Percentiles rank a stretch among this genome's conserved stretches.
Conservation (phyloP, 2,113 vertebrate genomes). For the Leptobrachium leishanense region DNA sequence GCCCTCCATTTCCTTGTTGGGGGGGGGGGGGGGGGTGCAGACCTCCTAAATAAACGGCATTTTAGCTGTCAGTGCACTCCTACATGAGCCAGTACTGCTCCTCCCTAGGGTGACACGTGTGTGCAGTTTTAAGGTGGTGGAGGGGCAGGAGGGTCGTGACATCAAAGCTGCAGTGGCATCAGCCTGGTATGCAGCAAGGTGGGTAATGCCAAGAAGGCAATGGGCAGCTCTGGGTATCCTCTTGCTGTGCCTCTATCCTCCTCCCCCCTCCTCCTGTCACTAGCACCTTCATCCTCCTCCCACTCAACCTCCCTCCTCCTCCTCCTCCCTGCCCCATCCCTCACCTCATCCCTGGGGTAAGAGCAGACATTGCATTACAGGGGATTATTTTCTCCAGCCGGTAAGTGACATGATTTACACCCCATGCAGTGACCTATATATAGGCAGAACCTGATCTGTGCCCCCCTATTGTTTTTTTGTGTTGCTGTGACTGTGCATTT, state of each 20-base stretch:
- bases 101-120: not conserved
- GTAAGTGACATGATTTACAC: too few relatives aligned
- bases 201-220: conserved; percentile 10
- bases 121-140: not conserved
- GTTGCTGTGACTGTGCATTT: too few relatives aligned
- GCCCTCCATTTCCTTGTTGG: too few relatives aligned
- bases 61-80: too few relatives aligned
- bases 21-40: too few relatives aligned
- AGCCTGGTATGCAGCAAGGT: conserved; percentile 17
- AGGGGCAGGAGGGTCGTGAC: conserved; percentile 9
- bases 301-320: not conserved
- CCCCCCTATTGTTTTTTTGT: too few relatives aligned
- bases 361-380: not conserved
- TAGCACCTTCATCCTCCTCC: not conserved
- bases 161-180: conserved; percentile 24
- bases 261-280: not conserved
- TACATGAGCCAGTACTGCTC: too few relatives aligned
- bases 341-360: not conserved
- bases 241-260: too few relatives aligned
- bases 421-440: too few relatives aligned
- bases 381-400: too few relatives aligned
- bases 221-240: not conserved
- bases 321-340: not conserved
- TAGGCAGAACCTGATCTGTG: too few relatives aligned
- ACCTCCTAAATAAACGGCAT: too few relatives aligned